phyloP scores from a whole-genome alignment of 2,888 invertebrate genomes.

The Listrodromus nycthemerus region DNA sequence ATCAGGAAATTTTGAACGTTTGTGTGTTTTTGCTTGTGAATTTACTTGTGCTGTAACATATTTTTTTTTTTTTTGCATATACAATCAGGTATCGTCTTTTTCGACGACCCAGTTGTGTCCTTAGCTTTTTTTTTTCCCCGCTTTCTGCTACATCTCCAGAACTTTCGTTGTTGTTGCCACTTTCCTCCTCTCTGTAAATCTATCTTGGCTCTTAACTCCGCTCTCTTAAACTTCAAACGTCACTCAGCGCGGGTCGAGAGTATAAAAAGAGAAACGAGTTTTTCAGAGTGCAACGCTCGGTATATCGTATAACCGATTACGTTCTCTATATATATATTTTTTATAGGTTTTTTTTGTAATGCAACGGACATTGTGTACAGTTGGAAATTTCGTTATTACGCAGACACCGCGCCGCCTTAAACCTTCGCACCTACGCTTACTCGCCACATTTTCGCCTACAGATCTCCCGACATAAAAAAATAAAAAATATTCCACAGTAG shows the following conservation, averaged over 20 bases:
- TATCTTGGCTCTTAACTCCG: slow-evolving; percentile 31
- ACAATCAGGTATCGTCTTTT: too few relatives aligned
- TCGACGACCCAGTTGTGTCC: too few relatives aligned
- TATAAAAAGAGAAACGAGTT: slow-evolving; percentile 29
- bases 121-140: slow-evolving; percentile 10
- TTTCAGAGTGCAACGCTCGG: slow-evolving; percentile 19
- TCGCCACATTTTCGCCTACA: too few relatives aligned
- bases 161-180: not conserved
- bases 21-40: too few relatives aligned
- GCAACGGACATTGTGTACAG: not conserved
- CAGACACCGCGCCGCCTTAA: too few relatives aligned
- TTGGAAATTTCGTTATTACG: slow-evolving; percentile 38
- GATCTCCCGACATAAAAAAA: too few relatives aligned
- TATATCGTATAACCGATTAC: slow-evolving; percentile 24
- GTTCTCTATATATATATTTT: too few relatives aligned
- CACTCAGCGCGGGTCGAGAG: slow-evolving; percentile 15
- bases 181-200: slow-evolving; percentile 15
- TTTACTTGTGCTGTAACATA: too few relatives aligned
- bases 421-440: too few relatives aligned
- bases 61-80: too few relatives aligned
- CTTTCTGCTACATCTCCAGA: slow-evolving; percentile 12
- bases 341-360: slow-evolving; percentile 1
- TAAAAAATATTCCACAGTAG: too few relatives aligned
- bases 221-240: slow-evolving; percentile 41
- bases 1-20: too few relatives aligned